phyloP scores from a whole-genome alignment of 2,797 vertebrate species.

The Mormyrus proboscirostris region DNA sequence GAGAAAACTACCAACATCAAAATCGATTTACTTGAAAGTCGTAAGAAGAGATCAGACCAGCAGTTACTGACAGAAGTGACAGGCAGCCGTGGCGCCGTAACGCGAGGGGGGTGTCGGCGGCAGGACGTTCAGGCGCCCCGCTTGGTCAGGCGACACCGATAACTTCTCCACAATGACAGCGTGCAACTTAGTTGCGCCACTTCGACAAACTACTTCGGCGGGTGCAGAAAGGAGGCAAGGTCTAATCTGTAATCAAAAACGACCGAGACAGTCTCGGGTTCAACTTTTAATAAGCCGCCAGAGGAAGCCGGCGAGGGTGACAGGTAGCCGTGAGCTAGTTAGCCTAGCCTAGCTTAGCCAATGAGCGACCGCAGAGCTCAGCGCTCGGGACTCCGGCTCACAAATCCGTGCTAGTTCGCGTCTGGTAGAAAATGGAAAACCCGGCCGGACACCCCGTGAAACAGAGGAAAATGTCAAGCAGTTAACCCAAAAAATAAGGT shows the following conservation, averaged over 20 bases:
- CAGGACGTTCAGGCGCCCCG: background rate
- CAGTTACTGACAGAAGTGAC: background rate
- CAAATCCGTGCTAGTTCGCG: background rate
- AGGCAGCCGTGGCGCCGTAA: background rate
- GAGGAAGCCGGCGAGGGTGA: background rate
- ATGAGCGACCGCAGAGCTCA: background rate
- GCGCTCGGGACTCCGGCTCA: background rate
- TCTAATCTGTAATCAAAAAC: background rate
- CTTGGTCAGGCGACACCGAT: background rate
- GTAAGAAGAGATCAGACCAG: background rate
- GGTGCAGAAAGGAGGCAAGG: background rate
- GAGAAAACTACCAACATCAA: background rate
- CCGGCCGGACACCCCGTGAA: background rate
- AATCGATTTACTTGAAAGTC: background rate
- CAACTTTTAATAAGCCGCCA: background rate
- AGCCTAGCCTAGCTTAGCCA: conserved; percentile 8
- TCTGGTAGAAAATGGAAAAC: background rate
- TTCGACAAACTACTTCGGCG: background rate
- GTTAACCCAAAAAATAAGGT: background rate
- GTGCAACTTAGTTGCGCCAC: background rate
- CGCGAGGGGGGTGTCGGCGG: background rate
- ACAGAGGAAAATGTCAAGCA: background rate
- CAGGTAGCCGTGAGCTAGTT: background rate
- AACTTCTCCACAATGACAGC: background rate
- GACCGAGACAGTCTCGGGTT: background rate